These are phyloP conservation scores for Orientallactaga bullata DNA, from an alignment of 2,113 vertebrate genomes.

Conservation along the genomic window DNA sequence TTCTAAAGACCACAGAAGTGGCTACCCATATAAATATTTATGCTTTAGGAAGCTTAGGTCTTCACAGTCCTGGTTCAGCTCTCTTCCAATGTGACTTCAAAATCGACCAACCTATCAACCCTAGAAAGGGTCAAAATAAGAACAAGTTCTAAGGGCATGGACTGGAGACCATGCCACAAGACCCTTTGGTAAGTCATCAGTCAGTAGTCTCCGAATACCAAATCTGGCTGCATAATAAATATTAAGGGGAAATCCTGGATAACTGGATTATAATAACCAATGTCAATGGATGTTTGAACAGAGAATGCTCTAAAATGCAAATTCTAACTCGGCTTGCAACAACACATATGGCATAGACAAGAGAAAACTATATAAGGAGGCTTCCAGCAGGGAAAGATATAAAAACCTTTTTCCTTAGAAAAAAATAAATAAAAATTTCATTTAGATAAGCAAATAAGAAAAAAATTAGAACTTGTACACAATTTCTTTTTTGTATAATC, in stretches of 20 bases:
- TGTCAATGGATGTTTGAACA: not conserved
- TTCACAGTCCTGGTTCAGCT: not conserved
- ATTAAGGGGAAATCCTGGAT: not conserved
- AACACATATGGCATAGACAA: not conserved
- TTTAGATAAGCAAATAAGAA: constrained; percentile 51
- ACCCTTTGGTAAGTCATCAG: constrained; percentile 32
- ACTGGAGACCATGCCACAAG: not conserved
- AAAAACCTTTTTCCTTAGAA: constrained; percentile 56
- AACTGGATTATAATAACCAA: not conserved
- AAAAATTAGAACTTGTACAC: constrained; percentile 29
- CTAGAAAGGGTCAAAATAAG: not conserved
- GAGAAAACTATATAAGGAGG: not conserved
- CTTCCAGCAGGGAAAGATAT: constrained; percentile 33
- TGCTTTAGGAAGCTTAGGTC: constrained; percentile 6
- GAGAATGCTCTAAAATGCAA: not conserved
- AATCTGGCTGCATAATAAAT: constrained; percentile 1
- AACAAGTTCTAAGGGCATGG: not conserved
- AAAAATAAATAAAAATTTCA: constrained; percentile 65
- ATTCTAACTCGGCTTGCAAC: constrained; percentile 3
- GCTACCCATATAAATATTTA: not conserved
- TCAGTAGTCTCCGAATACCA: not conserved
- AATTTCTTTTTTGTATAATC: constrained; percentile 40
- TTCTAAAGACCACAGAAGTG: not conserved
- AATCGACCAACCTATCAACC: not conserved
- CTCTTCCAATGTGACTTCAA: not conserved